Evolutionary conservation across 2,113 vertebrate species (phyloP).

Genomic region (Holacanthus passer): DNA sequence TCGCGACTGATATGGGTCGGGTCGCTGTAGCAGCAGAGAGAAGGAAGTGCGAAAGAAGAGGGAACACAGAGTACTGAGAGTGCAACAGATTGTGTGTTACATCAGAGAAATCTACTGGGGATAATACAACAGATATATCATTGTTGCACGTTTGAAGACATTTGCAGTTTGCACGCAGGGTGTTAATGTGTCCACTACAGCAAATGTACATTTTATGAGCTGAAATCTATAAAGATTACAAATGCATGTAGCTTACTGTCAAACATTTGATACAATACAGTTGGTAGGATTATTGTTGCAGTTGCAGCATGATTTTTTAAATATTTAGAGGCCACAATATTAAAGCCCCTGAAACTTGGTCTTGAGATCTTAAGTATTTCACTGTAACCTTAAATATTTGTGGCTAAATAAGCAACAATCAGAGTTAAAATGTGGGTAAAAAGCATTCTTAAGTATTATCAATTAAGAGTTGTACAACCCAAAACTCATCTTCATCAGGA

Average conservation of each 20-base stretch:
- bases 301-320: too few species aligned
- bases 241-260: too few species aligned
- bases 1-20: background rate
- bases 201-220: background rate
- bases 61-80: background rate
- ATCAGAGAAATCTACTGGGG: background rate
- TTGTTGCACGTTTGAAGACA: background rate
- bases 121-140: background rate
- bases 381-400: too few species aligned
- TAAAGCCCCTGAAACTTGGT: background rate
- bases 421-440: background rate
- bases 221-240: background rate
- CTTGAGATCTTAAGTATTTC: background rate
- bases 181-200: background rate
- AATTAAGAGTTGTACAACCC: background rate
- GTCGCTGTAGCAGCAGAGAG: background rate
- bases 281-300: too few species aligned
- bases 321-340: too few species aligned
- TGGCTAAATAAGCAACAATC: background rate
- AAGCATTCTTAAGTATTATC: background rate
- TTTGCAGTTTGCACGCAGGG: background rate
- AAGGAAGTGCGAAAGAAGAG: background rate
- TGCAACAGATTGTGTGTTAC: background rate
- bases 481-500: background rate
- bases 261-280: too few species aligned